These are phyloP conservation scores for Vombatus ursinus DNA, from an alignment of 2,113 vertebrate species.

Conservation along the genomic window DNA sequence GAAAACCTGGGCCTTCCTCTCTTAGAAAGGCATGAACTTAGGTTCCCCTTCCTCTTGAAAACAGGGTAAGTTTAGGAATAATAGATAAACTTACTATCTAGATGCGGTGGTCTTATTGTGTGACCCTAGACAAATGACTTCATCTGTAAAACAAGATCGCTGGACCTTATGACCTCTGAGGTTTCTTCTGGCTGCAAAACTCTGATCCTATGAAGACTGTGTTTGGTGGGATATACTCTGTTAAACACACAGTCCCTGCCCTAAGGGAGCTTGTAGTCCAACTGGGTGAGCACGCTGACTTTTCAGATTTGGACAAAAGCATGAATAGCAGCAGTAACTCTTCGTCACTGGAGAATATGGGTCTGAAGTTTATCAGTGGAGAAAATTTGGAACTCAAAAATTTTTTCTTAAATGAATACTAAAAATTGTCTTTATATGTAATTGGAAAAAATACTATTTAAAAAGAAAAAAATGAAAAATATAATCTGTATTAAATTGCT, in stretches of 20 bases:
- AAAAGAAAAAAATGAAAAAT: no score
- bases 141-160: background rate
- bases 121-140: background rate
- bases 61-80: background rate
- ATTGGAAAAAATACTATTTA: no score
- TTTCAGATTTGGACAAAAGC: background rate
- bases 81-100: background rate
- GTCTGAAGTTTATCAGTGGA: background rate
- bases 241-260: background rate
- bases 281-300: background rate
- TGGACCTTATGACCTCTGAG: background rate
- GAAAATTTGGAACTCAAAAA: no score
- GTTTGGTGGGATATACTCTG: background rate
- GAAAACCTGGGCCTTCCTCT: background rate
- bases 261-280: background rate
- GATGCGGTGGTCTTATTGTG: background rate
- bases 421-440: no score
- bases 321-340: background rate
- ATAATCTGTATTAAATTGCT: no score
- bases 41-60: conserved; percentile 17
- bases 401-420: no score
- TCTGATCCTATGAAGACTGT: background rate
- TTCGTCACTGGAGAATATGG: background rate
- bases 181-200: background rate
- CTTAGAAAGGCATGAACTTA: conserved; percentile 13